Conservation (phyloP, 1,140 invertebrate species). For the Drosophila ohnishii region DNA sequence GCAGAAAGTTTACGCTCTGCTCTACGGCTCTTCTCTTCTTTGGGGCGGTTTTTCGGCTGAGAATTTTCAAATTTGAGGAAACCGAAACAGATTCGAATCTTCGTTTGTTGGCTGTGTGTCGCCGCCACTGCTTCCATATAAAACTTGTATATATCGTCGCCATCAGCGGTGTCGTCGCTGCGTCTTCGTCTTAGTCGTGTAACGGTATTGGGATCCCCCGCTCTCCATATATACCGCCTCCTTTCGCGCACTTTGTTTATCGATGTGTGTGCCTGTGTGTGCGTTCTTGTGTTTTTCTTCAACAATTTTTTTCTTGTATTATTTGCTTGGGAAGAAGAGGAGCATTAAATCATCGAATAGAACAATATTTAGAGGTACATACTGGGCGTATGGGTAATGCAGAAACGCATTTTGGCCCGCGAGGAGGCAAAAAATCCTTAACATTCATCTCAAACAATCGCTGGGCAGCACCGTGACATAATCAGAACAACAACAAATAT, state of each 20-base stretch:
- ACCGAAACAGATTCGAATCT: slow-evolving; percentile 81
- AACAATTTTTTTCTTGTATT: slow-evolving; percentile 14
- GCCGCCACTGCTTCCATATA: slow-evolving; percentile 44
- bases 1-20: slow-evolving; percentile 55
- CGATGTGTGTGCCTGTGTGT: slow-evolving; percentile 42
- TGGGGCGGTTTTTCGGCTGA: slow-evolving; percentile 42
- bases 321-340: slow-evolving; percentile 31
- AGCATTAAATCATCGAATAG: slow-evolving; percentile 36
- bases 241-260: slow-evolving; percentile 74
- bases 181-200: slow-evolving; percentile 56
- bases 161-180: slow-evolving; percentile 35
- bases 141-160: slow-evolving; percentile 20
- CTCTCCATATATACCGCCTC: slow-evolving; percentile 27
- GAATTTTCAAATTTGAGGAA: slow-evolving; percentile 69
- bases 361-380: slow-evolving; percentile 30
- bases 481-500: slow-evolving; percentile 23
- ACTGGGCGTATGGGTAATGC: slow-evolving; percentile 26
- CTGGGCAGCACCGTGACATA: slow-evolving; percentile 64
- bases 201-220: slow-evolving; percentile 57
- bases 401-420: slow-evolving; percentile 34
- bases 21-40: slow-evolving; percentile 16
- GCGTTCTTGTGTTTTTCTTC: slow-evolving; percentile 43
- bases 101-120: slow-evolving; percentile 81
- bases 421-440: not conserved
- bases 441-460: slow-evolving; percentile 43